phyloP scores from a whole-genome alignment of 2,888 invertebrate species.

The Chromoteleia sp. region DNA sequence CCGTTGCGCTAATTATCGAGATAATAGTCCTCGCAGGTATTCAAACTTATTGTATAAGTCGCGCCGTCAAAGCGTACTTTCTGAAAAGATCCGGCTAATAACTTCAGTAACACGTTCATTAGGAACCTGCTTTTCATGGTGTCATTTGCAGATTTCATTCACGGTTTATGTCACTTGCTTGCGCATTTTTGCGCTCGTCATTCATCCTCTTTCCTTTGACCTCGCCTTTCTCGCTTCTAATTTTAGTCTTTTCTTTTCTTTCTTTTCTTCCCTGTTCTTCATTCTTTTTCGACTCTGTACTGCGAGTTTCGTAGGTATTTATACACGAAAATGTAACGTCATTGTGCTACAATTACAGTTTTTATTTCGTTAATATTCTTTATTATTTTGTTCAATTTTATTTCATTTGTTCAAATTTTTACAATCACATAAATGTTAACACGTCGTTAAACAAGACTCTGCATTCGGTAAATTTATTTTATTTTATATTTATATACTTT shows the following conservation, averaged over 20 bases:
- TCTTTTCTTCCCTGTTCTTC: neutral
- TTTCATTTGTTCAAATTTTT: no score
- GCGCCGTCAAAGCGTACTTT: neutral
- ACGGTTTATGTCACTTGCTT: neutral
- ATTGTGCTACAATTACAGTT: no score
- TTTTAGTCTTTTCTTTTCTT: neutral
- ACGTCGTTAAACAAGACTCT: no score
- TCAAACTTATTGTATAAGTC: neutral
- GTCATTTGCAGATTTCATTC: constrained; percentile 24
- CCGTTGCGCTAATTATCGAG: no score
- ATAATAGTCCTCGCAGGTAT: neutral
- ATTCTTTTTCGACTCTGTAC: no score
- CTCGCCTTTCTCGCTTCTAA: neutral
- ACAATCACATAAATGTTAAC: no score
- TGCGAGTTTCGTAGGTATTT: neutral
- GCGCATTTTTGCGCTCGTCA: constrained; percentile 8
- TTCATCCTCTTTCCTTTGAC: neutral
- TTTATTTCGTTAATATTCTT: no score
- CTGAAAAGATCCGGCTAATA: constrained; percentile 3
- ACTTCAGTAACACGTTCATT: constrained; percentile 18
- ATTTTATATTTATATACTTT: no score
- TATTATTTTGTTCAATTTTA: no score
- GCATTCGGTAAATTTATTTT: no score
- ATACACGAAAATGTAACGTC: no score
- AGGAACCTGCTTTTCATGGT: constrained; percentile 11